Evolutionary conservation across 1,140 invertebrate genomes (phyloP), one percentile per base, ranked within the genome.

Genomic region (Anadara kagoshimensis): DNA sequence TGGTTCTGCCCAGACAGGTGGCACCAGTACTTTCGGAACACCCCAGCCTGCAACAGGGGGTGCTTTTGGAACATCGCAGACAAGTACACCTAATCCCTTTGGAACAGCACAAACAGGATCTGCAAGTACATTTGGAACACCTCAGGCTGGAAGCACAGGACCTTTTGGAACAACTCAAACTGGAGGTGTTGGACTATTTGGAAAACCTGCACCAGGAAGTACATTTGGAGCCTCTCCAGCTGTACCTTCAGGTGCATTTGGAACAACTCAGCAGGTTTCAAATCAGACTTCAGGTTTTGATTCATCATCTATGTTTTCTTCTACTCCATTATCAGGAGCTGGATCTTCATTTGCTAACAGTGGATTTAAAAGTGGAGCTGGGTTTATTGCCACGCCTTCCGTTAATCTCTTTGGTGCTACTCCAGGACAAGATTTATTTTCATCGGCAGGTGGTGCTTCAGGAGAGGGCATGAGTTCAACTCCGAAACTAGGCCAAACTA

Each of bases 331-430:
- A 8, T 63, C 59, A 16, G 69, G 69, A 53, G 22, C 61, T n/a
- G 49, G 36, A 26, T 16, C 14, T 45, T 44, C 43, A 3, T 14
- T 51, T 7, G 51, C 29, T 18, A 16, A 44, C 20, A 24, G 11
- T 36, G 45, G 56, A 16, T 66, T 51, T 67, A 43, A 18, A 1
- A 24, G 2, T 24, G 54, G n/a, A 24, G 16, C 41, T 36, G n/a
- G n/a, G 8, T 45, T 41, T 20, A 29, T n/a, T 12, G 54, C 22
- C 36, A 43, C 29, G n/a, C 20, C 7, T 36, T 20, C 49, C 18
- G 14, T 49, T 63, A 49, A 43, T 44, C 22, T 54, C n/a, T 75
- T 75, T 70, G 67, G 74, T 14, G 41, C 58, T 29, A 69, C 36
- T 47, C 22, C 26, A 63, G 7, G 47, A 43, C 43, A 44, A 41